Conservation (phyloP, 2,888 invertebrate genomes). For the Blomia tropicalis region DNA sequence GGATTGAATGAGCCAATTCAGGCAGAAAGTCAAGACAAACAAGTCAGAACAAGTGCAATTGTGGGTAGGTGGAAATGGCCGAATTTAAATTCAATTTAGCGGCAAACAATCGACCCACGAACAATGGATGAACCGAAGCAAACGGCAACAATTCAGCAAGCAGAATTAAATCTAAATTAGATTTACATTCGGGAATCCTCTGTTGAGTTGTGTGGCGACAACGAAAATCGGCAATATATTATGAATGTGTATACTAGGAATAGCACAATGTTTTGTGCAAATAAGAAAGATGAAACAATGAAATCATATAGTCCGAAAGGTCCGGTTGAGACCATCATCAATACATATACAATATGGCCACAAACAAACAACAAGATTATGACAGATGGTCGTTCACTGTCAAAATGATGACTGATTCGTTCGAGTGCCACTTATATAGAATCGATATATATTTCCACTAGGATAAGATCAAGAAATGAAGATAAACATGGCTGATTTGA, state of each 20-base stretch:
- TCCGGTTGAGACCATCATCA: no score
- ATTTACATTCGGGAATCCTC: conserved; percentile 2
- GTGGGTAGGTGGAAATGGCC: neutral
- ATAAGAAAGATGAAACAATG: neutral
- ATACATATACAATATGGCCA: no score
- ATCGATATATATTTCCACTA: no score
- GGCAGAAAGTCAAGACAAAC: conserved; percentile 11
- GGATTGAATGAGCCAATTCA: neutral
- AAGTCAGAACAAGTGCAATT: neutral
- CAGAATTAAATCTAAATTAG: conserved; percentile 12
- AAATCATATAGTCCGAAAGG: no score
- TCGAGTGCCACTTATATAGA: neutral
- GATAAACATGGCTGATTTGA: no score
- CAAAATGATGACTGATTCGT: neutral
- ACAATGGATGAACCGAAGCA: neutral
- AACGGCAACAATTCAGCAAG: neutral
- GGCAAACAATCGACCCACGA: no score
- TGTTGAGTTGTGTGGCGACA: neutral
- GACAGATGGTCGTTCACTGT: neutral
- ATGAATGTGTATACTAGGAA: no score
- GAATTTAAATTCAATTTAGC: conserved; percentile 13
- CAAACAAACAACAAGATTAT: conserved; percentile 11
- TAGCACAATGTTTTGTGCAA: no score
- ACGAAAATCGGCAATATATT: neutral
- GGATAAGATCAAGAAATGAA: no score